Percentiles rank a stretch among this genome's conserved stretches.
Evolutionary conservation across 2,113 vertebrate genomes (phyloP).

Genomic region (Corydoras sp.): DNA sequence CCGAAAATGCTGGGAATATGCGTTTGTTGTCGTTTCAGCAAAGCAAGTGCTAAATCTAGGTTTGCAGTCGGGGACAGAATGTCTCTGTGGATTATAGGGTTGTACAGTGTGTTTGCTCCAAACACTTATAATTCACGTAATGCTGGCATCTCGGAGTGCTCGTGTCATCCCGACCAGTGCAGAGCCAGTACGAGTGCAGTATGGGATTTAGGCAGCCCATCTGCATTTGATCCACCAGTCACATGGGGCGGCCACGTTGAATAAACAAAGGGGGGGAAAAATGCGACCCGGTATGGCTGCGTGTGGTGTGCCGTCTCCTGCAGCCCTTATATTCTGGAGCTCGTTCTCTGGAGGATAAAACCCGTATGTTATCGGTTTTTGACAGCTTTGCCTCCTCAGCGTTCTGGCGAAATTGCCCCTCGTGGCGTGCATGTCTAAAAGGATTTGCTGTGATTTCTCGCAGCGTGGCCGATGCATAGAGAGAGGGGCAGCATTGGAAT

Average conservation of each 20-base stretch:
- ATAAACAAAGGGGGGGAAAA: conserved; percentile 2
- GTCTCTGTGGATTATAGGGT: too few relatives aligned
- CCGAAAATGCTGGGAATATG: too few relatives aligned
- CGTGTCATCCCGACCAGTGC: too few relatives aligned
- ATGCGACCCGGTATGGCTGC: background rate
- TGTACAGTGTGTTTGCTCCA: too few relatives aligned
- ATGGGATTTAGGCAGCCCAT: background rate
- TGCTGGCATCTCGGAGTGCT: too few relatives aligned
- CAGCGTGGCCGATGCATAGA: background rate
- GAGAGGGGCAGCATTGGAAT: background rate
- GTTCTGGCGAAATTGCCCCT: background rate
- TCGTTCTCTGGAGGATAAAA: conserved; percentile 3
- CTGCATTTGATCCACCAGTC: background rate
- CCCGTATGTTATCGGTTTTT: conserved; percentile 12
- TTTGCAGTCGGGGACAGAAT: too few relatives aligned
- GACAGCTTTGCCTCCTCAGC: conserved; percentile 14
- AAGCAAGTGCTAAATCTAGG: too few relatives aligned
- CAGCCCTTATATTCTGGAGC: background rate
- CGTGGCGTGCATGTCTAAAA: background rate
- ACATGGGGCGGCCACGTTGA: conserved; percentile 4
- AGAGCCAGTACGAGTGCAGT: too few relatives aligned
- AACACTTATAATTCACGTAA: too few relatives aligned
- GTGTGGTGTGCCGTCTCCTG: too few relatives aligned
- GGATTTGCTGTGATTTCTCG: conserved; percentile 3
- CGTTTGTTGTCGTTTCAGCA: too few relatives aligned